These are phyloP conservation scores for Malurus splendens DNA, from an alignment of 2,797 vertebrate species.

Conservation along the genomic window DNA sequence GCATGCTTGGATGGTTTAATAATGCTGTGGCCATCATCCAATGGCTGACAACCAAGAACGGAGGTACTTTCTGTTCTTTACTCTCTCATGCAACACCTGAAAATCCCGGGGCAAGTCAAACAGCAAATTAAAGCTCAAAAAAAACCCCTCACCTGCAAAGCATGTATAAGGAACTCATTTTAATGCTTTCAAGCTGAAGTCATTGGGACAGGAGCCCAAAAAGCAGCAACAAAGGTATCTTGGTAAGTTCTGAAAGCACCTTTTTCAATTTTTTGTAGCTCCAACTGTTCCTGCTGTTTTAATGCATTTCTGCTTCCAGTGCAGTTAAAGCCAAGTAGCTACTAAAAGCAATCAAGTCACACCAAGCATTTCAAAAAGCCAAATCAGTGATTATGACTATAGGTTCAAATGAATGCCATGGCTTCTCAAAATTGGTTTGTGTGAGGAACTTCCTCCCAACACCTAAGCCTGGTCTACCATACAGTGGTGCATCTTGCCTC, in stretches of 20 bases:
- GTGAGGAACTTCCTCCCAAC: not conserved
- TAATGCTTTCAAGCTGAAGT: conserved; percentile 86
- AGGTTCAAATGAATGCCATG: not conserved
- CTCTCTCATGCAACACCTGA: conserved; percentile 87
- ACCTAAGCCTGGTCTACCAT: not conserved
- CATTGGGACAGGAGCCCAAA: conserved; percentile 69
- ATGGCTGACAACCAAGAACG: conserved; percentile 80
- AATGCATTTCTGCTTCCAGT: conserved; percentile 10
- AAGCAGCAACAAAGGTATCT: conserved; percentile 50
- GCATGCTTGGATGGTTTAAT: conserved; percentile 92
- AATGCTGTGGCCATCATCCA: conserved; percentile 90
- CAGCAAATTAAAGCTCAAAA: conserved; percentile 83
- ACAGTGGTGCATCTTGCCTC: not conserved
- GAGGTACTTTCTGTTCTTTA: conserved; percentile 78
- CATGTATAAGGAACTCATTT: conserved; percentile 82
- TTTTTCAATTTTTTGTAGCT: conserved; percentile 34
- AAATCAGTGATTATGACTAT: not conserved
- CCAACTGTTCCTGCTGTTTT: conserved; percentile 15
- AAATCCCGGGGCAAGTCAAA: conserved; percentile 79
- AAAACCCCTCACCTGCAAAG: conserved; percentile 80
- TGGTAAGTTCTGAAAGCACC: conserved; percentile 54
- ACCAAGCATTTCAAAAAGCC: not conserved
- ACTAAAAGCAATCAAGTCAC: not conserved
- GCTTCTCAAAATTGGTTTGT: not conserved
- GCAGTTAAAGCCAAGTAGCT: conserved; percentile 15